Percentiles rank a stretch among this genome's conserved stretches.
Conservation (phyloP, 2,113 vertebrate genomes). For the Zeus faber region DNA sequence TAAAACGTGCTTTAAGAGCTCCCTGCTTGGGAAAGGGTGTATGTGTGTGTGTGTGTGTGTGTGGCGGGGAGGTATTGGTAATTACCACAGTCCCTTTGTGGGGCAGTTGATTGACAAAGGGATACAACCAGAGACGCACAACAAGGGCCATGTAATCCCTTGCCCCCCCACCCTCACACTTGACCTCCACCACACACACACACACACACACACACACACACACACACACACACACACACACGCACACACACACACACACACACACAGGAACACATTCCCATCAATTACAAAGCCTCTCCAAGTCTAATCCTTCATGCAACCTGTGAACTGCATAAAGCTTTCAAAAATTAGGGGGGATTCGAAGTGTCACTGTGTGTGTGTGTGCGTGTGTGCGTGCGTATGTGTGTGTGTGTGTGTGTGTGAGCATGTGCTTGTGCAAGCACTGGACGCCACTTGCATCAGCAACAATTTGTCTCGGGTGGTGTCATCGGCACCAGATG, state of each 20-base stretch:
- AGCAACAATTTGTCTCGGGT: slow-evolving; percentile 50
- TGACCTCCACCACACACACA: slow-evolving; percentile 5
- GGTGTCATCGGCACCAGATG: slow-evolving; percentile 46
- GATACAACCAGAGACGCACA: slow-evolving; percentile 21
- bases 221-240: slow-evolving; percentile 3
- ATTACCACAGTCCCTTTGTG: too few species aligned
- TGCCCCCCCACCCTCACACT: slow-evolving; percentile 1
- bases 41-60: background rate
- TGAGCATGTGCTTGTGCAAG: background rate
- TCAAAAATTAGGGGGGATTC: slow-evolving; percentile 35
- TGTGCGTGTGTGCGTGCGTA: background rate
- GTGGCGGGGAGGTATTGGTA: background rate
- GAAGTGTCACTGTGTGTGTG: background rate
- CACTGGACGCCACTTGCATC: slow-evolving; percentile 19
- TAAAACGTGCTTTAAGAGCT: background rate
- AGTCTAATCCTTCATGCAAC: slow-evolving; percentile 32
- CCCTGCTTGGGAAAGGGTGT: slow-evolving; percentile 14
- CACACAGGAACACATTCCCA: background rate
- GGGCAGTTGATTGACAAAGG: slow-evolving; percentile 25
- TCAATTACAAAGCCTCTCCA: slow-evolving; percentile 23
- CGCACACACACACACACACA: slow-evolving; percentile 6
- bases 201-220: slow-evolving; percentile 6
- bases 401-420: slow-evolving; percentile 2
- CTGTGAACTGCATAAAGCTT: slow-evolving; percentile 41
- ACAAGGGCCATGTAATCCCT: slow-evolving; percentile 41